These are phyloP conservation scores for Koerneria pararmatus DNA, from an alignment of 2,888 invertebrate species.

Conservation along the genomic window DNA sequence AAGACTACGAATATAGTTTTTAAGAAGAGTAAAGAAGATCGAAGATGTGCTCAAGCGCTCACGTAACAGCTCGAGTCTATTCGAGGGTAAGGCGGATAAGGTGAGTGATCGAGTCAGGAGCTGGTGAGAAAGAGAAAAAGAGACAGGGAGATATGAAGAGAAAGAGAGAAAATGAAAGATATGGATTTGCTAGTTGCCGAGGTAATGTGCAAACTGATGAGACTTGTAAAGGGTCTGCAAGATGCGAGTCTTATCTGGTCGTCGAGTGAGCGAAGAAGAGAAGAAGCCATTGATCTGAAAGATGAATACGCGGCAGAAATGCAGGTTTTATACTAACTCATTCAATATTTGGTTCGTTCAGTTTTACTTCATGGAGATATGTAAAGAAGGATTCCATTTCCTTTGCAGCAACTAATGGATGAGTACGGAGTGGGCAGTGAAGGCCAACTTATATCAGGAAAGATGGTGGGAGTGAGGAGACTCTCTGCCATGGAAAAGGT, in stretches of 20 bases:
- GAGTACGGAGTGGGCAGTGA: constrained; percentile 51
- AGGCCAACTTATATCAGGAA: constrained; percentile 24
- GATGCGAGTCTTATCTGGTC: no score
- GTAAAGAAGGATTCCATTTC: background rate
- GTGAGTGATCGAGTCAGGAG: background rate
- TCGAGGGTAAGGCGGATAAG: constrained; percentile 32
- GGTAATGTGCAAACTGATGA: background rate
- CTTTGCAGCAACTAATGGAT: constrained; percentile 43
- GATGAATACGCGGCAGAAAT: constrained; percentile 38
- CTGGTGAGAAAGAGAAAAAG: background rate
- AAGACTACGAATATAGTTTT: background rate
- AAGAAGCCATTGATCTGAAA: constrained; percentile 16
- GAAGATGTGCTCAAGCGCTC: constrained; percentile 40
- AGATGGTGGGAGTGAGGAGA: constrained; percentile 27
- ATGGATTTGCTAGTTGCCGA: background rate
- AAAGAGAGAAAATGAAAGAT: background rate
- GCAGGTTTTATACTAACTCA: constrained; percentile 22
- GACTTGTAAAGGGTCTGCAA: no score
- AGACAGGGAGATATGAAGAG: no score
- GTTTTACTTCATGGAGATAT: no score
- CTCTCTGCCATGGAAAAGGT: constrained; percentile 46
- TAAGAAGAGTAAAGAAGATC: constrained; percentile 37
- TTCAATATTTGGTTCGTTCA: background rate
- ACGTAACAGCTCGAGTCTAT: constrained; percentile 28
- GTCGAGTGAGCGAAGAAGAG: background rate